These are phyloP conservation scores for Perizoma affinitatum DNA, from an alignment of 2,888 invertebrate genomes.

Conservation along the genomic window DNA sequence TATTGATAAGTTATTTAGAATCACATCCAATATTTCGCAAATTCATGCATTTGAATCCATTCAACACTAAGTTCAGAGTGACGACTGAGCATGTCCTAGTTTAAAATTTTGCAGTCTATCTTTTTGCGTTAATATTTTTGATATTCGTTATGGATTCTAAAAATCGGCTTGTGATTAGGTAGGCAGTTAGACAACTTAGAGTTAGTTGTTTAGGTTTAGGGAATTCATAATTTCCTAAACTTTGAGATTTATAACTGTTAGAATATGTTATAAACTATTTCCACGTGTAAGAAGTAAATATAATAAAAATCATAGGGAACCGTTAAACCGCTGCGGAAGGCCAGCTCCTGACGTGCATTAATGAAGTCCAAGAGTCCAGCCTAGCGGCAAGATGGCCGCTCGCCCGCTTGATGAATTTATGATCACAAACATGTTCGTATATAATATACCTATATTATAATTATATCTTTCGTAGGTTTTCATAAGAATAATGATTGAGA, in stretches of 20 bases:
- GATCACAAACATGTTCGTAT: constrained; percentile 34
- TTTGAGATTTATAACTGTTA: no score
- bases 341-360: constrained; percentile 69
- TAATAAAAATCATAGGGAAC: constrained; percentile 54
- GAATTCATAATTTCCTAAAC: no score
- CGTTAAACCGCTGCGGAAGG: constrained; percentile 73
- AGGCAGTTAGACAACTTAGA: no score
- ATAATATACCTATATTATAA: constrained; percentile 25
- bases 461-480: constrained; percentile 15
- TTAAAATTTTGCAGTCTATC: constrained; percentile 4
- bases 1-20: constrained; percentile 8
- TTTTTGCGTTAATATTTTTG: constrained; percentile 5
- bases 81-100: constrained; percentile 19
- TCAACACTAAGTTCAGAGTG: constrained; percentile 14
- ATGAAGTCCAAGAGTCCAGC: constrained; percentile 43
- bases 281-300: constrained; percentile 34
- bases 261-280: constrained; percentile 2
- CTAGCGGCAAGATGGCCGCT: constrained; percentile 54
- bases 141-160: no score
- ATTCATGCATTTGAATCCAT: constrained; percentile 6
- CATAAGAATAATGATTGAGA: constrained; percentile 21
- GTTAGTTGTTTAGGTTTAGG: no score
- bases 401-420: constrained; percentile 36
- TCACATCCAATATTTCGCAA: no score
- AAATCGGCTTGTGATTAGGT: no score